Conservation (phyloP, 2,797 vertebrate species). For the Scolopax bukidnonensis region DNA sequence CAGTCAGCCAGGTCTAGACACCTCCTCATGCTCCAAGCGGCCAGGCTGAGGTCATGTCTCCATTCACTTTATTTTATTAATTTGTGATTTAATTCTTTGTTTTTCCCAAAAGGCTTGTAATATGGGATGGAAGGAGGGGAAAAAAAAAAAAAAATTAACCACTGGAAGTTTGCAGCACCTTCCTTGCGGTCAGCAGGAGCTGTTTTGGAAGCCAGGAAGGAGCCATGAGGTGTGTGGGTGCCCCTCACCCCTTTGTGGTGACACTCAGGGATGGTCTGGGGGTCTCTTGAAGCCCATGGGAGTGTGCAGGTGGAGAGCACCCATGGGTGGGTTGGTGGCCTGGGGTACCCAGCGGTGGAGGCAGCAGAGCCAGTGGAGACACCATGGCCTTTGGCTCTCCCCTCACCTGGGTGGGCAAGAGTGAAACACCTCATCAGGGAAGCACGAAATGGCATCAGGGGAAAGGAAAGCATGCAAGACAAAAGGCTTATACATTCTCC, state of each 20-base stretch:
- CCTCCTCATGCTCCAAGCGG: accelerated
- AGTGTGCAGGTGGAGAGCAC: neutral
- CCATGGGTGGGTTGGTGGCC: neutral
- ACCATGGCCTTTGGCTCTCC: accelerated
- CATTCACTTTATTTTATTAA: neutral
- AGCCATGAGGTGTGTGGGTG: accelerated
- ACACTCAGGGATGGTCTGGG: accelerated
- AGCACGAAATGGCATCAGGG: neutral
- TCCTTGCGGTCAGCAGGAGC: neutral
- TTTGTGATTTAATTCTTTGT: neutral
- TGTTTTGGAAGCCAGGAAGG: neutral
- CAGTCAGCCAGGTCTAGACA: neutral
- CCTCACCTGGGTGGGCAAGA: accelerated
- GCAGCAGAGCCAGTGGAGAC: accelerated
- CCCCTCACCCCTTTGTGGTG: neutral
- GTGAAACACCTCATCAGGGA: accelerated
- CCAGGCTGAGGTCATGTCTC: neutral
- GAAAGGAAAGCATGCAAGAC: neutral
- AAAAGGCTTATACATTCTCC: neutral
- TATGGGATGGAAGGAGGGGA: accelerated
- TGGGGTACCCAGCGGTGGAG: neutral
- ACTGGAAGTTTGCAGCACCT: neutral
- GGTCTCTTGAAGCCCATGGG: neutral
- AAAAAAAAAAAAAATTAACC: neutral
- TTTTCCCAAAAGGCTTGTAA: neutral